These are phyloP conservation scores for Mormyrus proboscirostris DNA, from an alignment of 2,797 vertebrate genomes.

Conservation along the genomic window DNA sequence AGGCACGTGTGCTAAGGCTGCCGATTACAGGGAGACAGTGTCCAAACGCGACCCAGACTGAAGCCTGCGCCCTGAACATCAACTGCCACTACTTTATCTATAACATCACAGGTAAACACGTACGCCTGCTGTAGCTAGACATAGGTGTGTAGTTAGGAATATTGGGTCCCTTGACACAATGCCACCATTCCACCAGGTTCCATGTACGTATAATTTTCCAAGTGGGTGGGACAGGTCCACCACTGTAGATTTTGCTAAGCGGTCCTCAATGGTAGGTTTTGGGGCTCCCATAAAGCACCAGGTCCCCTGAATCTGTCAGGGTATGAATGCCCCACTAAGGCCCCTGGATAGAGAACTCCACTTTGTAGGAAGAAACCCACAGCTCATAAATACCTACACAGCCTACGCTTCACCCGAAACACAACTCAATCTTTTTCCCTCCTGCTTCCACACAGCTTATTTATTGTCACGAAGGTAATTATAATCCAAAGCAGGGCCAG, in stretches of 20 bases:
- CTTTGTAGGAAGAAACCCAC: not conserved
- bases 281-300: not conserved
- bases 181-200: not conserved
- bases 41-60: conserved; percentile 67
- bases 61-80: conserved; percentile 80
- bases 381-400: not conserved
- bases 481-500: not conserved
- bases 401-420: not conserved
- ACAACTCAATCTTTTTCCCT: not conserved
- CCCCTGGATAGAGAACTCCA: not conserved
- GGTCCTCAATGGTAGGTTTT: too few relatives aligned
- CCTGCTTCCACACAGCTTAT: not conserved
- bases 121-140: not conserved
- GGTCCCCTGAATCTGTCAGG: not conserved
- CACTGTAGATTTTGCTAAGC: too few relatives aligned
- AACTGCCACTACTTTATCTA: conserved; percentile 97
- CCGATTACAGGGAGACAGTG: conserved; percentile 73
- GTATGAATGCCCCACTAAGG: not conserved
- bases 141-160: not conserved
- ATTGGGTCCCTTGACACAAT: not conserved
- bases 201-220: not conserved
- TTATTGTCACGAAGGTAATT: not conserved
- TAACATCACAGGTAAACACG: conserved; percentile 85
- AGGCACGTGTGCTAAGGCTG: conserved; percentile 70
- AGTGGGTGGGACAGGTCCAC: too few relatives aligned